A percentile compares a stretch with the other conserved stretches of the same genome.
Conservation (phyloP, 2,888 invertebrate genomes). For the Megamerina dolium region DNA sequence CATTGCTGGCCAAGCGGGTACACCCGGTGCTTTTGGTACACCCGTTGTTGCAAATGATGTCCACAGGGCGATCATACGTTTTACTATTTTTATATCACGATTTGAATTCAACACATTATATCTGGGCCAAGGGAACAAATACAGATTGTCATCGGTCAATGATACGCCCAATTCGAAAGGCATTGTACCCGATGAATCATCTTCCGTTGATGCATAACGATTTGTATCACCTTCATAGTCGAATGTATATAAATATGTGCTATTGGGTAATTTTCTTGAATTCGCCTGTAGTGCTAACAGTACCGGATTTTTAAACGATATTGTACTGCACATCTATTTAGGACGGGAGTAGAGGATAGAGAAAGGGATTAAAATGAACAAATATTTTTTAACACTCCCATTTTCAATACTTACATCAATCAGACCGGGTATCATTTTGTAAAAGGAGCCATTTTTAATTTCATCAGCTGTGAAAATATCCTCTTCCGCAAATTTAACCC, state of each 20-base stretch:
- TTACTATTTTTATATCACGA: constrained; percentile 47
- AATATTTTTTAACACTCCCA: no score
- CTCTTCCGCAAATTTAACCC: constrained; percentile 37
- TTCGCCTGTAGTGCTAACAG: constrained; percentile 48
- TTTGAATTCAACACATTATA: constrained; percentile 37
- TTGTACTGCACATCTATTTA: constrained; percentile 49
- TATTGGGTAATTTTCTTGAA: constrained; percentile 40
- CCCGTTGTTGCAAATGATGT: constrained; percentile 45
- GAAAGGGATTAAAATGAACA: no score
- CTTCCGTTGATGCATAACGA: constrained; percentile 44
- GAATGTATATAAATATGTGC: constrained; percentile 52
- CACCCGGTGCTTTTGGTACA: constrained; percentile 33
- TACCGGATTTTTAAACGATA: constrained; percentile 51
- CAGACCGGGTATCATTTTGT: constrained; percentile 48
- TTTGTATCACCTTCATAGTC: constrained; percentile 50
- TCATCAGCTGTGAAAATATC: constrained; percentile 36
- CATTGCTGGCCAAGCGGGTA: constrained; percentile 42
- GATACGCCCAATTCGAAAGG: constrained; percentile 53
- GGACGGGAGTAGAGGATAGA: neutral
- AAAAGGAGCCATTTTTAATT: constrained; percentile 48
- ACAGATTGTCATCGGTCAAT: constrained; percentile 56
- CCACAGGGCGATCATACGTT: constrained; percentile 50
- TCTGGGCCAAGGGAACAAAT: constrained; percentile 52
- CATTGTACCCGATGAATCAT: constrained; percentile 42
- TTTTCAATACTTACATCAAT: constrained; percentile 50